These are phyloP conservation scores for Monarcha castaneiventris DNA, from an alignment of 2,113 vertebrate species.

Conservation along the genomic window DNA sequence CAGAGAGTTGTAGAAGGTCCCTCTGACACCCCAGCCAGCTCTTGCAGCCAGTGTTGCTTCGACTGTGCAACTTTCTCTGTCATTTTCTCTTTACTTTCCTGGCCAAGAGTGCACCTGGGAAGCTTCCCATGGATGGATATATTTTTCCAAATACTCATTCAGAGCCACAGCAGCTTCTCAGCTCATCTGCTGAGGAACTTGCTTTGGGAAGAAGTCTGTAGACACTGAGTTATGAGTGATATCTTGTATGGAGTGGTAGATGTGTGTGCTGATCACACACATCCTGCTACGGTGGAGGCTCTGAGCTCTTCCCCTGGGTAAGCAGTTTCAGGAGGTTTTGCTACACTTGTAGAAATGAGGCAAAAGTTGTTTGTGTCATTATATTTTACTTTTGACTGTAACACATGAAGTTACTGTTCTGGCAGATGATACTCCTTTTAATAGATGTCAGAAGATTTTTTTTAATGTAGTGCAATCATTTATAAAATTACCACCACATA, in stretches of 20 bases:
- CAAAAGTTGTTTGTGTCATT: background rate
- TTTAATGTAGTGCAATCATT: background rate
- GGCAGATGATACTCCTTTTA: background rate
- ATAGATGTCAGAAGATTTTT: background rate
- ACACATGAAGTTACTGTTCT: background rate
- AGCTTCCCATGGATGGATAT: background rate
- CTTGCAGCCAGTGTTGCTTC: background rate
- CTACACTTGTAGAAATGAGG: background rate
- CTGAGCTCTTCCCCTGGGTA: background rate
- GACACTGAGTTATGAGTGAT: background rate
- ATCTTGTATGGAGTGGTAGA: background rate
- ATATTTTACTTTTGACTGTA: background rate
- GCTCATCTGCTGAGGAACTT: background rate
- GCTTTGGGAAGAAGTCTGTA: background rate
- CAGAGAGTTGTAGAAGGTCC: background rate
- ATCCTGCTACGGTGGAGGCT: background rate
- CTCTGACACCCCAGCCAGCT: background rate
- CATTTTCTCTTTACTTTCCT: background rate
- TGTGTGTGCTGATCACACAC: background rate
- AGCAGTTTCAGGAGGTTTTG: background rate
- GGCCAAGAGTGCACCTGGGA: background rate
- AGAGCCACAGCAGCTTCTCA: background rate
- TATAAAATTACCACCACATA: background rate
- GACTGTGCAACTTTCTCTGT: accelerated
- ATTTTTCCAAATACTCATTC: background rate